Base-by-base conservation (phyloP, 53 echinoderm and acorn worm genomes). In the Arbacia lixula region DNA sequence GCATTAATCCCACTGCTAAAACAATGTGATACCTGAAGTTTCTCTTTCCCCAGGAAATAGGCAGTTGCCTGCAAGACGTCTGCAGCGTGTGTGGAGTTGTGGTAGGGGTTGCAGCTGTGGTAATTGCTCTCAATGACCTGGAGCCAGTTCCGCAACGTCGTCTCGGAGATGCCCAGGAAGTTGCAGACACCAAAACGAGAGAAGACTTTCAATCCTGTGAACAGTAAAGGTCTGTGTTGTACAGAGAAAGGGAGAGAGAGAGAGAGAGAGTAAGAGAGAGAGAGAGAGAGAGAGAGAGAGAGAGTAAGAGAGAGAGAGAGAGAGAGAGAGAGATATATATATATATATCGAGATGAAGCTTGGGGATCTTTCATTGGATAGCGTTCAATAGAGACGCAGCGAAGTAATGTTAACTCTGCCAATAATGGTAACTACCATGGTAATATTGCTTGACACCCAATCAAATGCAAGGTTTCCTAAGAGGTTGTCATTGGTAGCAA, bases 81-180 rank as follows among this genome's bases (percentile, higher is more conserved):
- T 21, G 98, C 92, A 64, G 98, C 98, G 57, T 98, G 98, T 37
- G 98, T 92, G 10, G 98, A 98, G 90, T 98, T 98, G 90, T 98
- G 98, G 72, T 98, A 98, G 12, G 98, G 98, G 66, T 98, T 98
- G 9, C 92, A 84, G 35, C 88, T 88, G 75, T 98, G 98, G 67
- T 98, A 98, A 83, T 98, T 94, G 34, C 94, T 87, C 72, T 98
- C 98, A 22, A 98, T 90, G 5, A 98, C 86, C 64, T 98, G 98
- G 41, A 98, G 69, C 98, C 98, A 98, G 86, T 94, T 98, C 24
- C 93, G 77, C 19, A 98, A 68, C 24, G 94, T 92, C 20, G 87
- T 92, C 78, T 98, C 98, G 3, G 94, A 94, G 83, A 94, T 90
- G 5, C 92, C 92, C 1, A 98, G 88, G 76, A 94, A 97, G 60